phyloP scores from a whole-genome alignment of 2,888 invertebrate genomes.

The Drosophila emarginata region DNA sequence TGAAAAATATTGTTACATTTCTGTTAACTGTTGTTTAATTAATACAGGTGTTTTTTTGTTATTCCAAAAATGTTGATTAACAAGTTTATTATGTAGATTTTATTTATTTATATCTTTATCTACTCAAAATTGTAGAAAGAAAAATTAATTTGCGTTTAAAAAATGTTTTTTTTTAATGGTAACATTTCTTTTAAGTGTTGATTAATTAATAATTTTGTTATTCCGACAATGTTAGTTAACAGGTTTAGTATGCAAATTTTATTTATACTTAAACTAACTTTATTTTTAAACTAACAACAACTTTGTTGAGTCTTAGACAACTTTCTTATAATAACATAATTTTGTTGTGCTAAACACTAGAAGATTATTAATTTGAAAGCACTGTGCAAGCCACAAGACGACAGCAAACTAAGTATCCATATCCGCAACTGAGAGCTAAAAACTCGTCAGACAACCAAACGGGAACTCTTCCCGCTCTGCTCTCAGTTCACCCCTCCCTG shows the following conservation, averaged over 20 bases:
- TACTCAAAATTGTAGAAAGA: too few relatives aligned
- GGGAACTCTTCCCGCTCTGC: slow-evolving; percentile 55
- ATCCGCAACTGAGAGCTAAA: slow-evolving; percentile 53
- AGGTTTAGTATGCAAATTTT: not conserved
- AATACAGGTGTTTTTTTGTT: too few relatives aligned
- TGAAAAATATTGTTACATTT: too few relatives aligned
- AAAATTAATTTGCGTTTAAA: too few relatives aligned
- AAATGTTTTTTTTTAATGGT: too few relatives aligned
- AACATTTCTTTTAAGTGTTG: not conserved
- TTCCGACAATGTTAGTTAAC: not conserved
- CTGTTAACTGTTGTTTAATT: too few relatives aligned
- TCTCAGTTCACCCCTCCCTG: not conserved
- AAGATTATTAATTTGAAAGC: not conserved
- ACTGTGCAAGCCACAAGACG: slow-evolving; percentile 26
- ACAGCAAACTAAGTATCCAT: slow-evolving; percentile 70
- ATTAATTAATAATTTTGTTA: not conserved
- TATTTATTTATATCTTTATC: too few relatives aligned
- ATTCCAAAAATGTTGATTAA: too few relatives aligned
- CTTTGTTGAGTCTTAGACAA: not conserved
- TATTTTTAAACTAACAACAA: not conserved
- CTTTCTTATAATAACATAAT: not conserved
- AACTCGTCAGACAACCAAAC: slow-evolving; percentile 52
- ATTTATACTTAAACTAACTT: not conserved
- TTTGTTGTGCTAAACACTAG: not conserved
- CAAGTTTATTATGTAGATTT: too few relatives aligned